These are phyloP conservation scores for Selene dorsalis DNA, from an alignment of 2,797 vertebrate species.

Conservation along the genomic window DNA sequence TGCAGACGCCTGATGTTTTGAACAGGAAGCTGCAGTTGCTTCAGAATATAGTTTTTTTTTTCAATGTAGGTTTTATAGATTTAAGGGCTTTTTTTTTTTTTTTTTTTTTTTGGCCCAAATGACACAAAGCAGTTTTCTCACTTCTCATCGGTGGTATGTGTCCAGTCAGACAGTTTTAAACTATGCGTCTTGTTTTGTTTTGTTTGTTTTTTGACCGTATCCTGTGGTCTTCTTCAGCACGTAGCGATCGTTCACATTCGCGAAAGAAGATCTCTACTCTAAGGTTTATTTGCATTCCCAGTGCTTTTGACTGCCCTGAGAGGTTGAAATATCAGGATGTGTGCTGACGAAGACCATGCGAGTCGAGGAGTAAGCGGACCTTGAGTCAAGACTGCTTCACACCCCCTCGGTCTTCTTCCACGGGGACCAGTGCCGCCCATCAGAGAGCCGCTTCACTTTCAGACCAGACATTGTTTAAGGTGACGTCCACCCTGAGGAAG, in stretches of 20 bases:
- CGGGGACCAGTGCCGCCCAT: neutral
- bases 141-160: neutral
- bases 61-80: no score
- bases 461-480: neutral
- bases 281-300: neutral
- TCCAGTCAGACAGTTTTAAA: neutral
- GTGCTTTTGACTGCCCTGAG: neutral
- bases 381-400: neutral
- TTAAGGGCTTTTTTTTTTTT: no score
- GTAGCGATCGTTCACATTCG: neutral
- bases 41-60: no score
- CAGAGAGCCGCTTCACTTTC: constrained; percentile 6
- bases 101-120: no score
- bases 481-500: constrained; percentile 26
- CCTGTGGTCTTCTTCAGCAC: neutral
- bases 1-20: neutral
- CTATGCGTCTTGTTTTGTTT: neutral
- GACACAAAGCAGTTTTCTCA: no score
- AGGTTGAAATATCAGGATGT: neutral
- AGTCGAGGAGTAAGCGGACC: neutral
- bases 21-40: neutral
- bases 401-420: neutral
- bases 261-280: neutral
- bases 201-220: neutral
- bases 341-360: neutral